These are phyloP conservation scores for Orthonychiurus folsomi DNA, from an alignment of 2,888 invertebrate species.

Conservation along the genomic window DNA sequence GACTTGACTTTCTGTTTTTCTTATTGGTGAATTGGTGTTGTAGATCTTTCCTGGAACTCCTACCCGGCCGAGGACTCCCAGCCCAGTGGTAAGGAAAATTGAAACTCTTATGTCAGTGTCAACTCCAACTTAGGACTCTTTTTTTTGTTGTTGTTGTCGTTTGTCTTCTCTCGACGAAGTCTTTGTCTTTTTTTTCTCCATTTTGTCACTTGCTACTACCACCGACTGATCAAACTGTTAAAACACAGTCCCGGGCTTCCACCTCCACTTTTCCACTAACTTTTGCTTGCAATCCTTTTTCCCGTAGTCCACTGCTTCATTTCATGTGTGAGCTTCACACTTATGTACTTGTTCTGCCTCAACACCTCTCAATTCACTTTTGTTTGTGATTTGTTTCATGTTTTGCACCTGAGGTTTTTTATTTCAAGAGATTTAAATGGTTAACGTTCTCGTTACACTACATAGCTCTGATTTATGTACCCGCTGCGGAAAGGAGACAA, in stretches of 20 bases:
- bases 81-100: slow-evolving; percentile 44
- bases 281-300: neutral
- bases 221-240: too few relatives aligned
- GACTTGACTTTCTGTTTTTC: neutral
- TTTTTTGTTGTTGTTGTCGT: slow-evolving; percentile 10
- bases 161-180: slow-evolving; percentile 4
- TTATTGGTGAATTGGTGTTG: slow-evolving; percentile 14
- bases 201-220: slow-evolving; percentile 1
- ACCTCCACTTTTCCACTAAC: neutral
- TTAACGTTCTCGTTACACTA: too few relatives aligned
- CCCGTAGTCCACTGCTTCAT: neutral
- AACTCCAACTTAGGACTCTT: neutral
- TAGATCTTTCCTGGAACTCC: slow-evolving; percentile 51
- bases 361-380: neutral
- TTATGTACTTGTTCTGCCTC: neutral
- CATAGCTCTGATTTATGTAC: too few relatives aligned
- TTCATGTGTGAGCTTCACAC: neutral
- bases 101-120: neutral
- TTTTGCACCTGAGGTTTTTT: too few relatives aligned
- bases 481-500: too few relatives aligned
- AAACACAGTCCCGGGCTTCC: too few relatives aligned
- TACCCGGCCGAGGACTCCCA: slow-evolving; percentile 48
- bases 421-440: too few relatives aligned
- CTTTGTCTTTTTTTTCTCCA: neutral
- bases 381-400: neutral